phyloP scores from a whole-genome alignment of 2,888 invertebrate species.

The Sepioteuthis lessoniana region DNA sequence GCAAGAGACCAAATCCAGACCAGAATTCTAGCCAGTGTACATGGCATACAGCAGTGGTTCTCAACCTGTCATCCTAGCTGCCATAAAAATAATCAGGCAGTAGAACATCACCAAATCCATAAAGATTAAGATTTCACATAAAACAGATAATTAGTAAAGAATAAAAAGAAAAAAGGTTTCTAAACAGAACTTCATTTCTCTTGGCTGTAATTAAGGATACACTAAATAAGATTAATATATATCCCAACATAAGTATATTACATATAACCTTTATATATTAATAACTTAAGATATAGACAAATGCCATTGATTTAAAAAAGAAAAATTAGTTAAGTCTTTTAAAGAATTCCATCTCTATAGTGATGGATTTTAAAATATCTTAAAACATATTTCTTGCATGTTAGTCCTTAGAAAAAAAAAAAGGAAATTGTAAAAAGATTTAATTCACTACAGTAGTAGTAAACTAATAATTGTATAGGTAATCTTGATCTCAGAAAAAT shows the following conservation, averaged over 20 bases:
- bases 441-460: not conserved
- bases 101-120: not conserved
- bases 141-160: not conserved
- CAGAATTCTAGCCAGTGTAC: conserved; percentile 25
- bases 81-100: not conserved
- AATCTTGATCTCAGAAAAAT: not conserved
- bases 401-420: too few relatives aligned
- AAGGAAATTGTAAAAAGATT: not conserved
- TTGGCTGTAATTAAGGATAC: not conserved
- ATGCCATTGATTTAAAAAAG: not conserved
- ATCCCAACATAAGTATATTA: not conserved
- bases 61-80: not conserved
- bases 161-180: not conserved
- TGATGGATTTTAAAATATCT: too few relatives aligned
- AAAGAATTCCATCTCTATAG: not conserved
- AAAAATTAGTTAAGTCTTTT: not conserved
- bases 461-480: too few relatives aligned
- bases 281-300: not conserved
- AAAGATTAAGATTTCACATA: not conserved
- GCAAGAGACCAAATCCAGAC: conserved; percentile 25
- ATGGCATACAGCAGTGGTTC: conserved; percentile 38
- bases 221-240: not conserved
- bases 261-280: not conserved
- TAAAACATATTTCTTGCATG: too few relatives aligned
- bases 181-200: not conserved